Base-by-base conservation (phyloP, 2,113 vertebrate species). In the Spilogale gracilis region DNA sequence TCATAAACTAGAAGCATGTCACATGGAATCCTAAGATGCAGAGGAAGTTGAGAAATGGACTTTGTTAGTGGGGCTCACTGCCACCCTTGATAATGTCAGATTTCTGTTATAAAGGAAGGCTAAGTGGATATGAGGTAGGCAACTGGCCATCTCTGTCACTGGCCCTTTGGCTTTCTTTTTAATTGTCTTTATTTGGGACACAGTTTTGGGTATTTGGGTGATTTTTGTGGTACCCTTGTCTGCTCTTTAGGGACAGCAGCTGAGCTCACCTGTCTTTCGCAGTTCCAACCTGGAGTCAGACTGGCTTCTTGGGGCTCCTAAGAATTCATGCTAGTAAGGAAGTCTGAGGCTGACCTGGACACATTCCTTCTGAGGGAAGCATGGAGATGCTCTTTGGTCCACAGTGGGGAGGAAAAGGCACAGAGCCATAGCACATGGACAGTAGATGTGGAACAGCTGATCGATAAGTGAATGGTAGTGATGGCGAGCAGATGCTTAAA, bases 121-220 rank as follows among this genome's bases (percentile, higher is more conserved):
- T n/a, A 18, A 30, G 1, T 38, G n/a, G 25, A 0, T 17, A 58
- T 32, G 0, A 6, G 8, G 4, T 1, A 18, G 61, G 54, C 17
- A n/a, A 4, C 10, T 54, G 4, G 1, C 2, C 1, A 21, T 9
- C 58, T 63, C 89, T 76, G 43, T 48, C 38, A 45, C 4, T 4
- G 60, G 50, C 18, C 1, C 27, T 43, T 30, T 3, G 87, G n/a
- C 21, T 2, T 23, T 74, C 12, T 56, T 69, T 65, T 25, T 30
- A 23, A 14, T 17, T 7, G 23, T 21, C 27, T 91, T 60, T 52
- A 25, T 54, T 45, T 3, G 25, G 58, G 25, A 20, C 20, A 1
- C 32, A 52, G 10, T 48, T 30, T 30, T 16, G 82, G 69, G 32
- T 10, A n/a, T 17, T 20, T 63, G 38, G 50, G 73, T 58, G 8